A percentile compares a stretch with the other conserved stretches of the same genome.
Conservation (phyloP, 2,888 invertebrate species). For the Xestoiulus laeticollis region DNA sequence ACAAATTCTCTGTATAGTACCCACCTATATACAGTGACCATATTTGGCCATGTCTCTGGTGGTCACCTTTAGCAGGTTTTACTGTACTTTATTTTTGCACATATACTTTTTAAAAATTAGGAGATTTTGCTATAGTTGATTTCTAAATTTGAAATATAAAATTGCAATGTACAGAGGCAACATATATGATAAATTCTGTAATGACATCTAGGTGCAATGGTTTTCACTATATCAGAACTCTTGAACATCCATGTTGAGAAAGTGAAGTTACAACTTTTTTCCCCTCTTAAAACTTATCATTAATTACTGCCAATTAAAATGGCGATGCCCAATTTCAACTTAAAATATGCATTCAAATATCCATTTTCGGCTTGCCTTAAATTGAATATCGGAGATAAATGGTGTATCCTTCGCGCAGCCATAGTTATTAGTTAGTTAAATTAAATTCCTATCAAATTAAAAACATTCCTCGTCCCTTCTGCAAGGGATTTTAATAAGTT, state of each 20-base stretch:
- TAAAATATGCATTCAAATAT: neutral
- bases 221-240: too few relatives aligned
- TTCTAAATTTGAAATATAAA: too few relatives aligned
- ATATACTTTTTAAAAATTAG: too few relatives aligned
- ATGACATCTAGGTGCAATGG: neutral
- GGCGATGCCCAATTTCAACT: neutral
- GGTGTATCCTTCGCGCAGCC: slow-evolving; percentile 14
- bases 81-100: too few relatives aligned
- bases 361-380: slow-evolving; percentile 21
- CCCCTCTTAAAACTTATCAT: neutral
- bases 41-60: too few relatives aligned
- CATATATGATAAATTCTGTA: too few relatives aligned
- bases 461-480: slow-evolving; percentile 37
- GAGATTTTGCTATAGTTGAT: too few relatives aligned
- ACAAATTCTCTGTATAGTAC: too few relatives aligned
- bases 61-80: too few relatives aligned
- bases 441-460: slow-evolving; percentile 37
- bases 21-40: too few relatives aligned
- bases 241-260: neutral
- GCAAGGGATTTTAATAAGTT: neutral
- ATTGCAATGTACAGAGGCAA: too few relatives aligned
- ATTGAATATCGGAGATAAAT: slow-evolving; percentile 7
- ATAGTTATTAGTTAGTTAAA: slow-evolving; percentile 37
- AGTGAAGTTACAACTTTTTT: neutral
- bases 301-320: neutral